phyloP scores from a whole-genome alignment of 2,113 vertebrate species.

The Anthoscopus minutus region DNA sequence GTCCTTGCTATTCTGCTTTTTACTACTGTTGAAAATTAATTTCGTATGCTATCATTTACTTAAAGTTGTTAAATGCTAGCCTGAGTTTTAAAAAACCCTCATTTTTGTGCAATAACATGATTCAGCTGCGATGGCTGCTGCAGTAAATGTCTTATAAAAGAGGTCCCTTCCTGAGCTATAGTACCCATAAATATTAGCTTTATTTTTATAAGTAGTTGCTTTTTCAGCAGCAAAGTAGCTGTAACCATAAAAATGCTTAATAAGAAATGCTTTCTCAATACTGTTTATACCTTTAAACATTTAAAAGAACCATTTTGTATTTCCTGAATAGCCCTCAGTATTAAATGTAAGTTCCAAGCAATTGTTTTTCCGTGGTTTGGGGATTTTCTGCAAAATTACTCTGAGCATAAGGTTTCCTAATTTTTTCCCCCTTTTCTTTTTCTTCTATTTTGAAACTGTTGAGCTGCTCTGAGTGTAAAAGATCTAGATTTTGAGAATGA shows the following conservation, averaged over 20 bases:
- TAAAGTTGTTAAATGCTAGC: constrained; percentile 25
- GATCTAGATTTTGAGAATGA: not conserved
- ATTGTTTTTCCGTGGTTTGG: constrained; percentile 36
- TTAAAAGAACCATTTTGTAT: constrained; percentile 47
- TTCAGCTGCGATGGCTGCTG: not conserved
- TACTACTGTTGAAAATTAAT: constrained; percentile 12
- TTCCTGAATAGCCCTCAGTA: constrained; percentile 58
- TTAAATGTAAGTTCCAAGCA: constrained; percentile 68
- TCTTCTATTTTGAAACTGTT: not conserved
- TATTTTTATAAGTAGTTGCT: constrained; percentile 26
- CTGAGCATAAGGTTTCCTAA: not conserved
- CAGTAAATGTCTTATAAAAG: constrained; percentile 26
- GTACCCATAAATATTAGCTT: constrained; percentile 51
- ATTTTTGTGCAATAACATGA: not conserved
- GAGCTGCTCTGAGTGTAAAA: not conserved
- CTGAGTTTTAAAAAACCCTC: not conserved
- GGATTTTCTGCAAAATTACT: constrained; percentile 17
- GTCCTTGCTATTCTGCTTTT: not conserved
- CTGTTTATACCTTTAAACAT: constrained; percentile 63
- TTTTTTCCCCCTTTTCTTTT: not conserved
- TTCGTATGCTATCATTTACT: constrained; percentile 37
- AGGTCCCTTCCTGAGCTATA: constrained; percentile 1
- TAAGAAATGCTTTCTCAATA: constrained; percentile 61
- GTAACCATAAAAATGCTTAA: constrained; percentile 66
- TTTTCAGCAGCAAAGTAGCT: constrained; percentile 11